Base-by-base conservation (phyloP, 2,888 invertebrate species). In the Drosophila atripex region DNA sequence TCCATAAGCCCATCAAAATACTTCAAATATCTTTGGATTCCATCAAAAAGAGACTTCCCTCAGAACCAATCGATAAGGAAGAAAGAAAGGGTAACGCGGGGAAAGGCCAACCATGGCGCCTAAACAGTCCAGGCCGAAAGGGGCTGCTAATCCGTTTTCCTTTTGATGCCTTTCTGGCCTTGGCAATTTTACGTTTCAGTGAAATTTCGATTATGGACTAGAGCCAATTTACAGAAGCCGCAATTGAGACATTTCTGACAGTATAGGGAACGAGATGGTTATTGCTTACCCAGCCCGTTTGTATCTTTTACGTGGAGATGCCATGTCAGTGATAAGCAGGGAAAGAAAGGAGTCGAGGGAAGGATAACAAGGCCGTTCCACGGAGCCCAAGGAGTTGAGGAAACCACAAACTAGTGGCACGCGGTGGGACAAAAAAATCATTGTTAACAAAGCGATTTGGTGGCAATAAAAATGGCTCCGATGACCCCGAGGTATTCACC, bases 111-210 rank as follows among this genome's bases (percentile, higher is more conserved):
- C 70, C 73, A 73, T 76, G 80, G 80, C 83, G 76, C 74, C 77
- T 79, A 71, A 60, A 66, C 72, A 58, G 61, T 64, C 58, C 70
- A 65, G 70, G 55, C 69, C 53, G 60, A 76, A 77, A 84, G 59
- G 74, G 46, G 28, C 45, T 84, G 75, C 60, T 51, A 71, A 63
- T 64, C 55, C 14, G 45, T 50, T 70, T 70, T 39, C 23, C 28
- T 51, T 41, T 60, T 32, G 18, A 45, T 59, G 52, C 41, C 47
- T 43, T 49, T 38, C 38, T 53, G 56, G 58, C 63, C 52, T 51
- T 72, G 77, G 82, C 80, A 87, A 89, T 89, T 89, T 90, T 85
- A 89, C 89, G 84, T 89, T 89, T 87, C 88, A 89, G 82, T 87
- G 88, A 83, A 84, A 89, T 88, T 89, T 90, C 89, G 87, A 89